phyloP scores from a whole-genome alignment of 2,113 vertebrate species.

The Hiodon tergisus region DNA sequence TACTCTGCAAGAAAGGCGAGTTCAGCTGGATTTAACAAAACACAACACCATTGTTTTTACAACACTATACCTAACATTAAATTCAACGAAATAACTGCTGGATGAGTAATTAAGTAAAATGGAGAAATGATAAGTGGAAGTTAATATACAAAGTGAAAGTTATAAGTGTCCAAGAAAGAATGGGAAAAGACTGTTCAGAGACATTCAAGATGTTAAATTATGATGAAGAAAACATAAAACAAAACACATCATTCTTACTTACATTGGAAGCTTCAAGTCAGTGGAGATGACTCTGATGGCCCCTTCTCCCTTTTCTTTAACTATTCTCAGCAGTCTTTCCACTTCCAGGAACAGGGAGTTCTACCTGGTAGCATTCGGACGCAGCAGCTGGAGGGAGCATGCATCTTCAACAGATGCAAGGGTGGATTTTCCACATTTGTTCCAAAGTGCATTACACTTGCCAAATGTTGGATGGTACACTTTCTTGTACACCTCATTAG shows the following conservation, averaged over 20 bases:
- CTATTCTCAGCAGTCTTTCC: constrained; percentile 4
- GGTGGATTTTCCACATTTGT: no score
- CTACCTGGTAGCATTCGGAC: no score
- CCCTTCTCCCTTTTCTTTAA: not conserved
- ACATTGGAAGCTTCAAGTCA: constrained; percentile 7
- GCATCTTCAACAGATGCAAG: no score
- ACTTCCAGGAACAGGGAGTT: not conserved
- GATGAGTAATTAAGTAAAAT: no score
- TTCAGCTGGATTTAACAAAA: constrained; percentile 7
- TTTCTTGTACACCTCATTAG: no score
- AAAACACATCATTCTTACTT: constrained; percentile 16
- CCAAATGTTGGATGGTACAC: no score
- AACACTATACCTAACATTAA: not conserved
- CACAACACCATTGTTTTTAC: not conserved
- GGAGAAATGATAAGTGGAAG: not conserved
- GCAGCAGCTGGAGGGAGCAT: no score
- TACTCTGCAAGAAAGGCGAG: not conserved
- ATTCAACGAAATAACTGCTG: no score
- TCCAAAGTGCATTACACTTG: no score
- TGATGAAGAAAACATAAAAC: not conserved
- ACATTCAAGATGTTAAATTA: not conserved
- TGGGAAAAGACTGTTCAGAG: not conserved
- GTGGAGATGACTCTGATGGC: not conserved
- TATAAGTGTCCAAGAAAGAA: not conserved
- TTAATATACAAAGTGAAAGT: not conserved